These are phyloP conservation scores for Empis livida DNA, from an alignment of 2,888 invertebrate species.

Conservation along the genomic window DNA sequence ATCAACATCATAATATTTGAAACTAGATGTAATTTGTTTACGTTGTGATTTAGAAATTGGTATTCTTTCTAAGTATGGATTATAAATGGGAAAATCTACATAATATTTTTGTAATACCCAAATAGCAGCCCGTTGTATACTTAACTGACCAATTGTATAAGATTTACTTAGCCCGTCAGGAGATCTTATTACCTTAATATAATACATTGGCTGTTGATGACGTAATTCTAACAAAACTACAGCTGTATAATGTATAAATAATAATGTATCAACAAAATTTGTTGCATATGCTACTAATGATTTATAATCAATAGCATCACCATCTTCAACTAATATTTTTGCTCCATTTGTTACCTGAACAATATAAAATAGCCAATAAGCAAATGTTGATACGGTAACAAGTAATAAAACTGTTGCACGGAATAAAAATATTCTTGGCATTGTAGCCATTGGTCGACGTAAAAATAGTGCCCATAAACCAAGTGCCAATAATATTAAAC, in stretches of 20 bases:
- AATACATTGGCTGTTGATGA: constrained; percentile 81
- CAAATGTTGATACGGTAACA: constrained; percentile 82
- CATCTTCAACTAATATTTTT: constrained; percentile 58
- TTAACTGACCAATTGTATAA: constrained; percentile 79
- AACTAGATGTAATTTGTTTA: constrained; percentile 61
- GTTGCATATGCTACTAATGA: constrained; percentile 85
- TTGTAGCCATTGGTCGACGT: constrained; percentile 67
- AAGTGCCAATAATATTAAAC: constrained; percentile 73
- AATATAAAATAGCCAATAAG: constrained; percentile 97
- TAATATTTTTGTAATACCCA: constrained; percentile 93
- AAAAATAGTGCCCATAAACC: constrained; percentile 91
- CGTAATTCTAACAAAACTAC: constrained; percentile 87
- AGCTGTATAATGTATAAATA: constrained; percentile 90
- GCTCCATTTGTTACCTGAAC: constrained; percentile 78
- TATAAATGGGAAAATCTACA: constrained; percentile 91
- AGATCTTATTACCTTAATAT: constrained; percentile 80
- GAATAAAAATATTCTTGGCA: constrained; percentile 86
- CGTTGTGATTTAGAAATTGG: constrained; percentile 72
- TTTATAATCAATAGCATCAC: constrained; percentile 71
- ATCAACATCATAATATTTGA: constrained; percentile 97
- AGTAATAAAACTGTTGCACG: constrained; percentile 79
- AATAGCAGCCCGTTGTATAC: constrained; percentile 90
- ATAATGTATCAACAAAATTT: constrained; percentile 81
- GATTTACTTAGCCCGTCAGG: constrained; percentile 89
- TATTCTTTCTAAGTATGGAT: constrained; percentile 86